Base-by-base conservation (phyloP, 2,888 invertebrate genomes). In the Panzeria rudis region DNA sequence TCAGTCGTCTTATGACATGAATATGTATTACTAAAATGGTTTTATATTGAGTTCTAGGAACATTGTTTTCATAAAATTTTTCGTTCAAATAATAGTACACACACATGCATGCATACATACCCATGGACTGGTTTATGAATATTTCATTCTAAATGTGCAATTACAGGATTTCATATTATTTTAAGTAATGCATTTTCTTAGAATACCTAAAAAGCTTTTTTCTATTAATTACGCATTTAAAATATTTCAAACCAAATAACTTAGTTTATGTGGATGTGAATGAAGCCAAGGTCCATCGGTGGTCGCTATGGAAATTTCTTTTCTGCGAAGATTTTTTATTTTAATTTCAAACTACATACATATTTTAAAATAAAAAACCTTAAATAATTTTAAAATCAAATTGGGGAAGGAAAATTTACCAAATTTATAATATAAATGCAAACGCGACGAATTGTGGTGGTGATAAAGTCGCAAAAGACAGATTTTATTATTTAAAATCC, bases 21-120 rank as follows among this genome's bases (percentile, higher is more conserved):
- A n/a, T n/a, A n/a, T 5, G 52, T 78, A 68, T 73, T 62, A 29
- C 56, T 68, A 50, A 77, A 77, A 61, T 52, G 41, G 44, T 68
- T 68, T 78, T 62, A 38, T 38, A 44, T 68, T 62, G 13, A 52
- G n/a, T 77, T 83, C 83, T 25, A 20, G 17, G 73, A 78, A 78
- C 61, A 15, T 6, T 52, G 25, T 62, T 69, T 82, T 78, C 54
- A 44, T 25, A 79, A 52, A 62, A 71, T 54, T 66, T 20, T 61
- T 8, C 4, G 15, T 41, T 25, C n/a, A 44, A 44, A 44, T 44
- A 29, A n/a, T 15, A 11, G 44, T n/a, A 44, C 44, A 44, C 15
- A 44, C 6, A 35, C 35, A 8, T 35, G n/a, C 15, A 44, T 11
- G 1, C 3, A n/a, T n/a, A 44, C 11, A 15, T 44, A n/a, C n/a